Conservation (phyloP, 1,140 invertebrate species). For the Atta colombica region DNA sequence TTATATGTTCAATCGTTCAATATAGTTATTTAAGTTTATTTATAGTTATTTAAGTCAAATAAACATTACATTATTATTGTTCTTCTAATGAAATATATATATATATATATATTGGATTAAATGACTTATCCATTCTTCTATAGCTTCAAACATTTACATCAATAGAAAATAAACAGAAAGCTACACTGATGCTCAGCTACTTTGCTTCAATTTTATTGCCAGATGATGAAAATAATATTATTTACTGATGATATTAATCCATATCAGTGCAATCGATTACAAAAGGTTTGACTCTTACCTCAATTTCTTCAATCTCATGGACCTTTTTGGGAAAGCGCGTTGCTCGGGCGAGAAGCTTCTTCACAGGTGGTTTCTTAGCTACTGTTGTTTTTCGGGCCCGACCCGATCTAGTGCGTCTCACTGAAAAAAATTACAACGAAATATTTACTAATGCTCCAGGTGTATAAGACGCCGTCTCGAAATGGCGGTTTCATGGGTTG, state of each 20-base stretch:
- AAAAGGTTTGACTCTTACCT: constrained; percentile 33
- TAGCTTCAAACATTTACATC: background rate
- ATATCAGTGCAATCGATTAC: background rate
- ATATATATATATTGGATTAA: background rate
- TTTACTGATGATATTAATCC: background rate
- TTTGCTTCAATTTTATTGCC: background rate
- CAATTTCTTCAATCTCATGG: constrained; percentile 76
- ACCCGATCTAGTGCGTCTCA: constrained; percentile 80
- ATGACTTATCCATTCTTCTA: background rate
- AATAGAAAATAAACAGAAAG: constrained; percentile 3
- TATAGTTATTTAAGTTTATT: background rate
- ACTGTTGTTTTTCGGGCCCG: constrained; percentile 76
- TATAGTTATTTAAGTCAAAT: background rate
- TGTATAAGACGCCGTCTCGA: constrained; percentile 76
- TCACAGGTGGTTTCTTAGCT: constrained; percentile 79
- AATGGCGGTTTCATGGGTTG: constrained; percentile 74
- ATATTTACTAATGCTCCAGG: constrained; percentile 63
- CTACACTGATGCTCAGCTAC: background rate
- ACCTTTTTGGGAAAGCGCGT: constrained; percentile 74
- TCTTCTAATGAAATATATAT: background rate
- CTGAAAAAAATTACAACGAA: constrained; percentile 58
- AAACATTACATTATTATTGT: background rate
- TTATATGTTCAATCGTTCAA: background rate
- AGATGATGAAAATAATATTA: constrained; percentile 12
- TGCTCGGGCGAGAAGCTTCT: constrained; percentile 71